Base-by-base conservation (phyloP, 2,888 invertebrate species). In the Himalopsyche tibetana region DNA sequence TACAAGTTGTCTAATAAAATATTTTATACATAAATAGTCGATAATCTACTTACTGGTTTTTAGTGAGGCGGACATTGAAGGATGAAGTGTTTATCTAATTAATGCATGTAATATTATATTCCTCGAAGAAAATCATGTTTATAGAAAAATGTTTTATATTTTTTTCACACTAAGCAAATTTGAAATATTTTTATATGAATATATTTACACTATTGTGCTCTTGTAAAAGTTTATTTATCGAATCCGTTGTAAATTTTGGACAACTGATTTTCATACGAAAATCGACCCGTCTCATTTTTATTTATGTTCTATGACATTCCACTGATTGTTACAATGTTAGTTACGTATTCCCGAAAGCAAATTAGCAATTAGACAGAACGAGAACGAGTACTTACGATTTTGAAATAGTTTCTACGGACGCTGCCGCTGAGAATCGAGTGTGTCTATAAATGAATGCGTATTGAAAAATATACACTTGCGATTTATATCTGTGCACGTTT, bases 41-140 rank as follows among this genome's bases (percentile, higher is more conserved):
- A 80, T 80, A 80, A 80, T 80, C 80, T 80, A 80, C 38, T 74
- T 28, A 74, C 8, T 74, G 74, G 38, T 36, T 74, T 74, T 74
- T 19, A 51, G 74, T 36, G 74, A 74, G 38, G 42, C 40, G n/a
- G 36, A 40, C 38, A 40, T 80, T 80, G 80, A 80, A 19, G 1
- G n/a, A 80, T 36, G 36, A 80, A 28, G 42, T 36, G 42, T 80
- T 80, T 19, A 40, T 40, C 45, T 38, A 42, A 79, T 79, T 19
- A 56, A 56, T 56, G 56, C 4, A 56, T n/a, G 19, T 63, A 19
- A 63, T 19, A 63, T 63, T 19, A 63, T 63, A 19, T 63, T 63
- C 63, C 19, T 63, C 15, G 63, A 63, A 19, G 63, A 63, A 63
- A 51, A 63, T 56, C 63, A 63, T 19, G 19, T 63, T 63, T 63